Evolutionary conservation across 2,113 vertebrate genomes (phyloP).

Genomic region (Cromileptes altivelis): DNA sequence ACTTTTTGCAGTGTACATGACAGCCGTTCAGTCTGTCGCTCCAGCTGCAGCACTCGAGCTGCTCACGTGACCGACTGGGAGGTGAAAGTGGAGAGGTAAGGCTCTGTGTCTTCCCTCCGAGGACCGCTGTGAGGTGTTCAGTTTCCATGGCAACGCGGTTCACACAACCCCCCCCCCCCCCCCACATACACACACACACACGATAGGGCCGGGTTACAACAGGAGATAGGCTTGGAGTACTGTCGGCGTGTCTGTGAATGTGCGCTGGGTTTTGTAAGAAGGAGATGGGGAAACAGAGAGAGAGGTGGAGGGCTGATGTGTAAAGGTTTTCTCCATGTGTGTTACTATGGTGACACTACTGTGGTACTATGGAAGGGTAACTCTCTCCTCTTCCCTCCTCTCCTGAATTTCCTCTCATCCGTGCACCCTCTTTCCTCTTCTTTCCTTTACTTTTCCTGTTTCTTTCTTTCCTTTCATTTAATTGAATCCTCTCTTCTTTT

Average conservation of each 20-base stretch:
- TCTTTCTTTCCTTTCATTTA: neutral
- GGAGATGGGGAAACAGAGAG: neutral
- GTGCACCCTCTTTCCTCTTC: conserved; percentile 8
- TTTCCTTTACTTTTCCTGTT: neutral
- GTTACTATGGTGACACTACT: conserved; percentile 71
- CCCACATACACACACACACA: neutral
- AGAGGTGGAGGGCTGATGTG: conserved; percentile 41
- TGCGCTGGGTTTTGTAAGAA: conserved; percentile 21
- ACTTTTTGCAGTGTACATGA: conserved; percentile 16
- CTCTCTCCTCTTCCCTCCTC: neutral
- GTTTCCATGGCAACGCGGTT: conserved; percentile 81
- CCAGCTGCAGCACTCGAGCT: conserved; percentile 56
- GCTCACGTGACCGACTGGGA: conserved; percentile 69
- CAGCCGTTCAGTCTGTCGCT: conserved; percentile 24
- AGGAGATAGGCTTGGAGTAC: conserved; percentile 48
- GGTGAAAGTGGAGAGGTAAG: conserved; percentile 80
- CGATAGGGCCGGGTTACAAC: conserved; percentile 60
- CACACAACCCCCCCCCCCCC: conserved; percentile 57
- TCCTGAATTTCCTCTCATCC: conserved; percentile 15
- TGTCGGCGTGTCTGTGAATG: conserved; percentile 40
- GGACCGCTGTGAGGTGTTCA: conserved; percentile 76
- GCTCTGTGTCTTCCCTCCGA: conserved; percentile 61
- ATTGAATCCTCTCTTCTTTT: neutral
- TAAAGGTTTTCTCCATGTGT: conserved; percentile 58
- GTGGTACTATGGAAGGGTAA: conserved; percentile 21